phyloP scores from a whole-genome alignment of 2,113 vertebrate genomes.

The Microtus oregoni region DNA sequence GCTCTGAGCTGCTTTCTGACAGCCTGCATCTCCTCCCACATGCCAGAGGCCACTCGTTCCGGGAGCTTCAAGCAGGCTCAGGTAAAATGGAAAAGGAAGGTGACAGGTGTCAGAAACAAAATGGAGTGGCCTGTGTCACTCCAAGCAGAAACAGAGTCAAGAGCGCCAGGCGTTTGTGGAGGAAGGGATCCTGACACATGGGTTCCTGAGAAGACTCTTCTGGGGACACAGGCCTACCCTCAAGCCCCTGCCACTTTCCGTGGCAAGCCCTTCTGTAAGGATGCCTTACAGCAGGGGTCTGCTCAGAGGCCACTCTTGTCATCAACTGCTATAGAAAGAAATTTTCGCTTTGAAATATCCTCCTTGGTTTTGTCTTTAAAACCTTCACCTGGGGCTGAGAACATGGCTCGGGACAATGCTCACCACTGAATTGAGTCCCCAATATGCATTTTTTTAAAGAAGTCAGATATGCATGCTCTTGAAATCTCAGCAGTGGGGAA shows the following conservation, averaged over 20 bases:
- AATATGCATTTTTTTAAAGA: background rate
- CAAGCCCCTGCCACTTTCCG: background rate
- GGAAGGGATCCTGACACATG: background rate
- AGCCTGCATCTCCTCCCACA: background rate
- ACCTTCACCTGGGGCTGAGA: background rate
- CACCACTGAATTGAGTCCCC: background rate
- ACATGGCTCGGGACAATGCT: background rate
- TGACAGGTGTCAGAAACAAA: background rate
- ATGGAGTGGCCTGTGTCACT: background rate
- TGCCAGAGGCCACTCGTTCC: background rate
- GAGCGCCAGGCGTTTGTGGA: background rate
- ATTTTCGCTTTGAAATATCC: background rate
- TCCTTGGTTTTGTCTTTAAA: background rate
- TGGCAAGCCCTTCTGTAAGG: background rate
- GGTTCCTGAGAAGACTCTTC: background rate
- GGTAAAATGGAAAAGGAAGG: background rate
- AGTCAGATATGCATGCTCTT: background rate
- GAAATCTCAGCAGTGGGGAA: background rate
- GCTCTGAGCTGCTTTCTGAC: background rate
- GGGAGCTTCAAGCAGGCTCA: background rate
- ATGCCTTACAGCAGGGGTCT: background rate
- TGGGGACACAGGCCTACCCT: background rate
- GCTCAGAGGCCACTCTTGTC: background rate
- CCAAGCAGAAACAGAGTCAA: too few species aligned
- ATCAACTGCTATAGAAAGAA: background rate